These are phyloP conservation scores for Penaeus indicus DNA, from an alignment of 1,140 invertebrate species.

Conservation along the genomic window DNA sequence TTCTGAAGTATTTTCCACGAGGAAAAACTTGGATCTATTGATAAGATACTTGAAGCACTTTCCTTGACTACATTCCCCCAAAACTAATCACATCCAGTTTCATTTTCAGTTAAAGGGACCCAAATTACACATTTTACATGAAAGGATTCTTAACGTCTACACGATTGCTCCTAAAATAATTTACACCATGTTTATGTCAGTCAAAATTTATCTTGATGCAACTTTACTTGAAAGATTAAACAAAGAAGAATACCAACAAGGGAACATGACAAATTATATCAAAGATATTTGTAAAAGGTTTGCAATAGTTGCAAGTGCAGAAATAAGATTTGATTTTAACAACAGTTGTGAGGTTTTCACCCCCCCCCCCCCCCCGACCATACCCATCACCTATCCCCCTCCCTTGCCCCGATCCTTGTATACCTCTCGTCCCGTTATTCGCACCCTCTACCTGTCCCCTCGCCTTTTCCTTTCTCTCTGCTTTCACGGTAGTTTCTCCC, in stretches of 20 bases:
- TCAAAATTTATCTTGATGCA: not conserved
- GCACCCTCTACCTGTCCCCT: too few species aligned
- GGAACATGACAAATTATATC: not conserved
- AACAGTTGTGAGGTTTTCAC: not conserved
- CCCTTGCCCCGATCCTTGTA: too few species aligned
- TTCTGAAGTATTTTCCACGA: not conserved
- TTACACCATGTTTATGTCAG: not conserved
- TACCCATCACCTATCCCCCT: not conserved
- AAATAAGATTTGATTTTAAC: not conserved
- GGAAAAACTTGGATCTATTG: not conserved
- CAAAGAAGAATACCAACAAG: not conserved
- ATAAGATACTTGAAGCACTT: not conserved
- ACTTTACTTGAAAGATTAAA: not conserved
- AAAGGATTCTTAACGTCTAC: not conserved
- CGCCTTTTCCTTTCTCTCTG: too few species aligned
- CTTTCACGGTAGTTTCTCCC: too few species aligned
- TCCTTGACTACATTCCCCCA: not conserved
- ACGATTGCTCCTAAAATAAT: not conserved
- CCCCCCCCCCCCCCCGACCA: not conserved
- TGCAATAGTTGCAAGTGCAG: not conserved
- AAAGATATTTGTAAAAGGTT: not conserved
- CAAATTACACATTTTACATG: constrained; percentile 3
- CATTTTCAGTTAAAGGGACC: not conserved
- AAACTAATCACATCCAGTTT: not conserved
- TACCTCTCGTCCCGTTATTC: too few species aligned